Base-by-base conservation (phyloP, 2,113 vertebrate genomes). In the Myocastor coypus region DNA sequence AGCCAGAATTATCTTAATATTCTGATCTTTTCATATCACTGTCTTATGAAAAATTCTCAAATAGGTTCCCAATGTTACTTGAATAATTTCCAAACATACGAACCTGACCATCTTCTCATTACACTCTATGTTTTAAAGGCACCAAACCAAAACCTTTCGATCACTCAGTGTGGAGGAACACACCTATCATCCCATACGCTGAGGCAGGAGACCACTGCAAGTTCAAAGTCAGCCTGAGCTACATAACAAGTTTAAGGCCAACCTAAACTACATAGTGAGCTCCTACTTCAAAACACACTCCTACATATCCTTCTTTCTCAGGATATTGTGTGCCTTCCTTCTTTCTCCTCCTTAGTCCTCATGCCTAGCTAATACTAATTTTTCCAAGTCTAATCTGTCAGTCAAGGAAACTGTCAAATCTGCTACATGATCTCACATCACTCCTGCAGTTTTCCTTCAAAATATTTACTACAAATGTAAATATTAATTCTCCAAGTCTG, bases 21-120 rank as follows among this genome's bases (percentile, higher is more conserved):
- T 26, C n/a, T 52, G 11, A 69, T n/a, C 28, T 78, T 61, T 83
- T 71, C 59, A 75, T 17, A 52, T 64, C 83, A 63, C 8, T 52
- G 32, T 64, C 59, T 88, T 81, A 37, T 75, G 50, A 64, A 71
- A 84, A 85, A 93, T 46, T 92, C 85, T 75, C 87, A 94, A 83
- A 75, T 5, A 87, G 86, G 12, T 84, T 75, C 55, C 50, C 61
- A 87, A 0, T 26, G 28, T 10, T 64, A 42, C 78, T 50, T 66
- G 10, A 83, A 4, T 92, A 78, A 90, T 3, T 68, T 95, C 63
- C 30, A 88, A 80, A 75, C 55, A 81, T 11, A 90, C 46, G 82
- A 68, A 63, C 63, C n/a, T 69, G 37, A 80, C 57, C 32, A 52
- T 6, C 37, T 87, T 63, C 78, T 94, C 86, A 34, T 37, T 66